Conservation (phyloP, 2,113 vertebrate species). For the Centropristis striata region DNA sequence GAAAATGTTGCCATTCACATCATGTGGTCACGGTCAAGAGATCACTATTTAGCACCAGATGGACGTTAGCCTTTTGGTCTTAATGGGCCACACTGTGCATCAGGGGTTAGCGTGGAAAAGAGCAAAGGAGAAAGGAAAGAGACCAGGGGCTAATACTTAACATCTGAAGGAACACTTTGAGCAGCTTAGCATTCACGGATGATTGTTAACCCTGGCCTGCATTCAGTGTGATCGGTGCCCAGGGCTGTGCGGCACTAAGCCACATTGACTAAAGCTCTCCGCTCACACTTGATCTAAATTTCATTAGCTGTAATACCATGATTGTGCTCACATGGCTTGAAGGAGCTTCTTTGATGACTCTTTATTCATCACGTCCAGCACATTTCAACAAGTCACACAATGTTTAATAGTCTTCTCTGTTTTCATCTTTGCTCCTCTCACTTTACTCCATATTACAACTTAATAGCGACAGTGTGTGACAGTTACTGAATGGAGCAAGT, state of each 20-base stretch:
- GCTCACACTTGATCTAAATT: conserved; percentile 72
- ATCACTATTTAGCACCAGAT: conserved; percentile 34
- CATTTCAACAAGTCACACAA: conserved; percentile 35
- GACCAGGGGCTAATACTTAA: conserved; percentile 59
- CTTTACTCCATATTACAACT: background rate
- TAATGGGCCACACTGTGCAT: conserved; percentile 3
- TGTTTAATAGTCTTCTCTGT: conserved; percentile 22
- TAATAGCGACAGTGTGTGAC: background rate
- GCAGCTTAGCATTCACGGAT: conserved; percentile 71
- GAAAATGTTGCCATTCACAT: conserved; percentile 7
- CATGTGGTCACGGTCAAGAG: conserved; percentile 1
- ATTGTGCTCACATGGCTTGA: conserved; percentile 55
- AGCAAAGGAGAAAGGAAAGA: conserved; percentile 41
- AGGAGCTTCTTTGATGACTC: conserved; percentile 61
- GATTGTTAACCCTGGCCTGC: conserved; percentile 67
- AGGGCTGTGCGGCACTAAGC: conserved; percentile 49
- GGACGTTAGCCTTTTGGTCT: conserved; percentile 40
- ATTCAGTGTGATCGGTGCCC: conserved; percentile 63
- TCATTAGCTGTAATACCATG: conserved; percentile 71
- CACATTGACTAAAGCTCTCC: conserved; percentile 59
- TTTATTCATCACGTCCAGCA: conserved; percentile 39
- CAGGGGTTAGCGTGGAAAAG: conserved; percentile 21
- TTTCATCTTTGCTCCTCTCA: conserved; percentile 11
- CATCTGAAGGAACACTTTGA: conserved; percentile 69
- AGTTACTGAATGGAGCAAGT: background rate